A percentile compares a stretch with the other conserved stretches of the same genome.
phyloP scores from a whole-genome alignment of 2,888 invertebrate species.

The Nomada goodeniana region DNA sequence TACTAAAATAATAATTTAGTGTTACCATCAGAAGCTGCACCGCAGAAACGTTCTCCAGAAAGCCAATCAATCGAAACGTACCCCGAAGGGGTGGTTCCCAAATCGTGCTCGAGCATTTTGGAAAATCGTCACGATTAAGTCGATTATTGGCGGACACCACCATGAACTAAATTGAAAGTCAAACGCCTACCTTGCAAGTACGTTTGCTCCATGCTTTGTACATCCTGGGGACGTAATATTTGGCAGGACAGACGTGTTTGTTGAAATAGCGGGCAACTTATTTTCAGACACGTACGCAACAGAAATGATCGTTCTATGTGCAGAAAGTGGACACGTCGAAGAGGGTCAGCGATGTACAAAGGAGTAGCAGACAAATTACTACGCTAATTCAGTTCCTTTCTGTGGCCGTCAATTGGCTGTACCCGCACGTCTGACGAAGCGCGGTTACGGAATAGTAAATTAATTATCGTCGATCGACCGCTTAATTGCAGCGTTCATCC shows the following conservation, averaged over 20 bases:
- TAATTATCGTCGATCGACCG: slow-evolving; percentile 51
- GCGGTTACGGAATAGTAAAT: slow-evolving; percentile 33
- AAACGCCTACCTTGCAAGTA: slow-evolving; percentile 35
- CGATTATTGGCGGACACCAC: slow-evolving; percentile 31
- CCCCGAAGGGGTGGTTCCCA: not conserved
- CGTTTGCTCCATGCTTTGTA: not conserved
- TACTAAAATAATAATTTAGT: no score
- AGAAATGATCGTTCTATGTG: slow-evolving; percentile 2
- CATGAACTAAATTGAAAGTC: slow-evolving; percentile 43
- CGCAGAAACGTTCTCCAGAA: no score
- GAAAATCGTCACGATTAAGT: not conserved
- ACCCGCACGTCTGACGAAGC: slow-evolving; percentile 21
- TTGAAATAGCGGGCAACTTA: slow-evolving; percentile 17
- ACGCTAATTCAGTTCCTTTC: slow-evolving; percentile 53
- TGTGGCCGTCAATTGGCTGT: slow-evolving; percentile 25
- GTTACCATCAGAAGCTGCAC: no score
- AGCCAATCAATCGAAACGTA: no score
- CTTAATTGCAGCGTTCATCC: slow-evolving; percentile 28
- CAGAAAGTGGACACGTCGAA: not conserved
- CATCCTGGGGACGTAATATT: no score
- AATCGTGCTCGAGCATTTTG: not conserved
- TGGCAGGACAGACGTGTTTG: slow-evolving; percentile 9
- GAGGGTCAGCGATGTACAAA: slow-evolving; percentile 3
- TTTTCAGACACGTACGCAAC: slow-evolving; percentile 5
- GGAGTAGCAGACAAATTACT: slow-evolving; percentile 31